Base-by-base conservation (phyloP, 2,888 invertebrate genomes). In the Mesorhabditis belari region DNA sequence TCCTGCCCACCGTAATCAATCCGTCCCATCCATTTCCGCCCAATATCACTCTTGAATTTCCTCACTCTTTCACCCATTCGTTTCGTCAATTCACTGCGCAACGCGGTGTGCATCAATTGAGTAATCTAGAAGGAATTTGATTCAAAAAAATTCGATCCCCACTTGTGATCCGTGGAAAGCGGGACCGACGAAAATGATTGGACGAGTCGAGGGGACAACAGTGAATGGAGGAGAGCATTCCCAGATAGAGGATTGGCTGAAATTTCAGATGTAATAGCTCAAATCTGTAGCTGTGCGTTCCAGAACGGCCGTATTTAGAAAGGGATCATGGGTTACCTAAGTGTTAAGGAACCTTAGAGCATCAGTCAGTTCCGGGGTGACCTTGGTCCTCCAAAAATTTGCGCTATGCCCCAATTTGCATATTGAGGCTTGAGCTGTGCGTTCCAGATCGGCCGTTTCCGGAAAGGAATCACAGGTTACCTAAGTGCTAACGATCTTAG, bases 161-260 rank as follows among this genome's bases (percentile, higher is more conserved):
- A n/a, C 51, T 19, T n/a, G 23, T 35, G 44, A 35, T 1, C 44
- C 44, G n/a, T 69, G 71, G n/a, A 54, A 53, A 19, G 69, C 63
- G 21, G 96, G 96, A 75, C 96, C 96, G 75, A 96, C 93, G 79
- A 96, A 87, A 67, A 96, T 93, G 71, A 96, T 93, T 60, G 96
- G 96, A 82, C 96, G 87, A 93, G 96, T 96, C 79, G 93, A 92
- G 80, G 96, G 96, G 83, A 96, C 96, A 81, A 96, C 96, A 86
- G 95, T 95, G 84, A 95, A 96, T 5, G 95, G 95, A 74, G 93
- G 91, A 80, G 90, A 88, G 69, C 89, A 88, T 84, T 94, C 93
- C 71, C 69, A 71, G 25, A 66, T 63, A 26, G 63, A 57, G 24
- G 61, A 50, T 9, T 9, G 51, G 51, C 17, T 50, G 19, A 21